Evolutionary conservation across 2,113 vertebrate species (phyloP).

Genomic region (Salvelinus alpinus): DNA sequence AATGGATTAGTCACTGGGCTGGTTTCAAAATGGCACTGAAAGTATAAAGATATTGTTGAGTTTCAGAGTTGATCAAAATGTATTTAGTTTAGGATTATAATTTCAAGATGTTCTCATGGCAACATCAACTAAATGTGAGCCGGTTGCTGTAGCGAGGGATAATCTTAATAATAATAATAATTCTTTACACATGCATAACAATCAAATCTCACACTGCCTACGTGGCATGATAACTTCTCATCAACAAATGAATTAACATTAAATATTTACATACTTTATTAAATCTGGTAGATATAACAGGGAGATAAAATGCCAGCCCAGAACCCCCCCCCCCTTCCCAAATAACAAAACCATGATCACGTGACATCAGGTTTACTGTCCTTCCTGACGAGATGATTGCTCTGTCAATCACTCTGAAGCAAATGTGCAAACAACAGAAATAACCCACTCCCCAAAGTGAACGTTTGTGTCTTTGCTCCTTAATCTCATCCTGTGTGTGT

Average conservation of each 20-base stretch:
- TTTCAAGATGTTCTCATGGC: neutral
- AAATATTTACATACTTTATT: neutral
- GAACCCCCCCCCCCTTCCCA: neutral
- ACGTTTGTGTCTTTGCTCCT: slow-evolving; percentile 57
- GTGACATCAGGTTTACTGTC: slow-evolving; percentile 21
- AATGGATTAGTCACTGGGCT: neutral
- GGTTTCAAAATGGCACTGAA: slow-evolving; percentile 11
- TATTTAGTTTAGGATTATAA: neutral
- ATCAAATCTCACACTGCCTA: slow-evolving; percentile 36
- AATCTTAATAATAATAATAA: neutral
- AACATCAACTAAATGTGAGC: neutral
- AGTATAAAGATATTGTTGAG: slow-evolving; percentile 22
- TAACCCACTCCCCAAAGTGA: slow-evolving; percentile 53
- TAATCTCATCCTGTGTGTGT: slow-evolving; percentile 33
- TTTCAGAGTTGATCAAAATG: slow-evolving; percentile 6
- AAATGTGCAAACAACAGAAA: slow-evolving; percentile 74
- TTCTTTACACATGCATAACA: slow-evolving; percentile 34
- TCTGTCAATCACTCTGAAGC: slow-evolving; percentile 59
- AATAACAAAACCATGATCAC: neutral
- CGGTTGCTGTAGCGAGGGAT: slow-evolving; percentile 8
- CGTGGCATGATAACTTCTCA: slow-evolving; percentile 27
- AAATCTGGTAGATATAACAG: slow-evolving; percentile 9
- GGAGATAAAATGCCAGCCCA: slow-evolving; percentile 22
- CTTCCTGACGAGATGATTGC: slow-evolving; percentile 36
- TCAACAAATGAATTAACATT: neutral